These are phyloP conservation scores for Epicampocera succincta DNA, from an alignment of 2,888 invertebrate genomes.

Conservation along the genomic window DNA sequence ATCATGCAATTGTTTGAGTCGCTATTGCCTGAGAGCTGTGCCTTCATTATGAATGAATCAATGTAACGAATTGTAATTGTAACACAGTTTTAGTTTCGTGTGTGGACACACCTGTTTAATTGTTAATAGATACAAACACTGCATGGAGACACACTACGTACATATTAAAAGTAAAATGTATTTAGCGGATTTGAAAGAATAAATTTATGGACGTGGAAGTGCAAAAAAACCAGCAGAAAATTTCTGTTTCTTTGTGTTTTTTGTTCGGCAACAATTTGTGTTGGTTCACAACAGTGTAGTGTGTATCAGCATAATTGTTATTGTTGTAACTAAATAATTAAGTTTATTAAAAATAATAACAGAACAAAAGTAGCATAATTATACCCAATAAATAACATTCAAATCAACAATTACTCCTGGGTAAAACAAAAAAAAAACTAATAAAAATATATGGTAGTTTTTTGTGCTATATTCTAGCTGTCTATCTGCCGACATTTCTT, in stretches of 20 bases:
- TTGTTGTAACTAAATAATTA: conserved; percentile 2
- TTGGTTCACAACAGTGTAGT: neutral
- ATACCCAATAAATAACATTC: no score
- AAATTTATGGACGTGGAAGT: conserved; percentile 21
- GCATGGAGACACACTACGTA: neutral
- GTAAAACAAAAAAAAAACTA: no score
- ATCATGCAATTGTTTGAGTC: no score
- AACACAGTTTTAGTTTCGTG: conserved; percentile 26
- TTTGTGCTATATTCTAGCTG: no score
- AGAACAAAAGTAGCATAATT: no score
- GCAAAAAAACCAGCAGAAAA: neutral
- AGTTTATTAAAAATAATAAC: neutral
- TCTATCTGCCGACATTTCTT: no score
- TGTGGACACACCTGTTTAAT: conserved; percentile 59
- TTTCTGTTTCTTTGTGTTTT: no score
- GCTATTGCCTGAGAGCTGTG: neutral
- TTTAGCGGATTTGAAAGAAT: conserved; percentile 30
- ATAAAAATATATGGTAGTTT: no score
- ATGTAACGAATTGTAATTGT: conserved; percentile 37
- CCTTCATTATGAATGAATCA: conserved; percentile 60
- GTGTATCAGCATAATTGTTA: neutral
- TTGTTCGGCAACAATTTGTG: neutral
- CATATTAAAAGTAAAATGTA: conserved; percentile 7
- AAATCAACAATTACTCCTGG: no score
- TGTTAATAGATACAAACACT: conserved; percentile 10